Base-by-base conservation (phyloP, 2,113 vertebrate species). In the Scytalopus superciliaris region DNA sequence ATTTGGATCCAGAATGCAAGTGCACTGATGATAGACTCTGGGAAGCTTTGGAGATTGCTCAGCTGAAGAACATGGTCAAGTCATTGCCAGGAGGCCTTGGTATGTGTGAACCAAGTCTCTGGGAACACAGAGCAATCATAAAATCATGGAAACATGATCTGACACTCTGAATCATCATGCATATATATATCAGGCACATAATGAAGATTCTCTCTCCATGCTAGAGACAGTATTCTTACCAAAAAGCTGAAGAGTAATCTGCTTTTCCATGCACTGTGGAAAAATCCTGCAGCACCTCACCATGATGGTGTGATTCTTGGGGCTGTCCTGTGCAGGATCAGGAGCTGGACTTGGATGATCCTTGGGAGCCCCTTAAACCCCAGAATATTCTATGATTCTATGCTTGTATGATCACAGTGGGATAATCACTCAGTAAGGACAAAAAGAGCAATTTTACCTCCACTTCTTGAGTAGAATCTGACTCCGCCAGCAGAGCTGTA, bases 21-120 rank as follows among this genome's bases (percentile, higher is more conserved):
- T 99, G 99, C 87, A 99, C 98, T 0, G 99, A 99, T 14, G 99
- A 99, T 56, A 98, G 98, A 37, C 99, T 99, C 40, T 99, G 99
- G 99, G 99, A 99, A 97, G 99, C 99, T 42, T 97, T 99, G 44
- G 99, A 99, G 98, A 99, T 99, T 64, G 99, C 99, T 87, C 99
- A 99, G 96, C 94, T 99, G 82, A 99, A 99, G 98, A 99, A 99
- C 89, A 99, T 99, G 99, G 99, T 99, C 86, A 99, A 99, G 84
- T 97, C 98, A 7, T 97, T 99, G 76, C 99, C 99, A 14, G 99
- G 99, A 97, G 99, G 99, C 55, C 97, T 99, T 60, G 99, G 99
- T 99, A 98, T 25, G 90, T 94, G 57, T 74, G 62, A 89, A 77
- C 6, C 25, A 89, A 75, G 30, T 40, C 30, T 60, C 56, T 69